Conservation (phyloP, 2,888 invertebrate species). For the Campoletis raptor region DNA sequence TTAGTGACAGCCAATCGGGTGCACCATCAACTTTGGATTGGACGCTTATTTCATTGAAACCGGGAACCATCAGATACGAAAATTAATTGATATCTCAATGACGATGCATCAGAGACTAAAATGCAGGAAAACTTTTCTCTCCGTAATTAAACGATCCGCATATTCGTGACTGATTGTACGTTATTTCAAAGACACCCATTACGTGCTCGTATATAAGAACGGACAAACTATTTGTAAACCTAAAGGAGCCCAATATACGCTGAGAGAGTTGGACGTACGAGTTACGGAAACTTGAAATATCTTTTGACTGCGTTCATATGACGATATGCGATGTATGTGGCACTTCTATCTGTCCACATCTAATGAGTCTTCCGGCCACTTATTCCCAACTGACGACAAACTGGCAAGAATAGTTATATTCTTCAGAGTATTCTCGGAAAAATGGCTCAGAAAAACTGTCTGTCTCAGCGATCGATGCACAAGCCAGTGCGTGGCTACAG, state of each 20-base stretch:
- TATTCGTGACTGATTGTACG: background rate
- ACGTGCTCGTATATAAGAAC: background rate
- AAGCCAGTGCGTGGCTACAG: no score
- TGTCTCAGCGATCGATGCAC: no score
- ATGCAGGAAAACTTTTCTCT: background rate
- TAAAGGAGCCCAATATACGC: slow-evolving; percentile 35
- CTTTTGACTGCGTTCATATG: background rate
- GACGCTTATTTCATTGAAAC: background rate
- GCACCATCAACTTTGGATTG: background rate
- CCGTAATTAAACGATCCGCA: no score
- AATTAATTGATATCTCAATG: background rate
- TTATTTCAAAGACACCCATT: background rate
- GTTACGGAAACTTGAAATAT: slow-evolving; percentile 54
- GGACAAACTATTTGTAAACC: slow-evolving; percentile 48
- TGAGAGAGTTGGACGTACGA: slow-evolving; percentile 35
- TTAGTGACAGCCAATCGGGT: background rate
- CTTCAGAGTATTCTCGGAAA: no score
- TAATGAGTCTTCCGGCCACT: slow-evolving; percentile 47
- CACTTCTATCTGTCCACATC: slow-evolving; percentile 1
- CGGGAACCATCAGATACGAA: background rate
- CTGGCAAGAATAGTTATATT: background rate
- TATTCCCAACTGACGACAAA: slow-evolving; percentile 19
- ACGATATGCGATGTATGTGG: background rate
- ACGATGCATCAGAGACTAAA: background rate
- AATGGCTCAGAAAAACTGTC: no score